These are phyloP conservation scores for Oryzaephilus surinamensis DNA, from an alignment of 1,140 invertebrate species.

Conservation along the genomic window DNA sequence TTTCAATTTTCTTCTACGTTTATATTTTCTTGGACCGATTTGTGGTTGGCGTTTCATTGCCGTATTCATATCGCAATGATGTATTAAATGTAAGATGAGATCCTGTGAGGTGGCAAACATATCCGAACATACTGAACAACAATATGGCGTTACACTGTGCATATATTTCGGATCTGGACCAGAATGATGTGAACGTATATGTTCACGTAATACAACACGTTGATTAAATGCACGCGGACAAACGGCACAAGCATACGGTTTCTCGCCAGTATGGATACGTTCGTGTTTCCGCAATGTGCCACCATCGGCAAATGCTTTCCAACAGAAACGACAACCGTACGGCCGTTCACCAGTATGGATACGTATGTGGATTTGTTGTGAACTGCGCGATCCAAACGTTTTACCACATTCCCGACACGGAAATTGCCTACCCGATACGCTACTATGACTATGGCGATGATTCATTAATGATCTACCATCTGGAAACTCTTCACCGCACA, in stretches of 20 bases:
- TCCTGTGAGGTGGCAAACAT: conserved; percentile 58
- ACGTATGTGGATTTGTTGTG: conserved; percentile 83
- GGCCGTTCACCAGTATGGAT: conserved; percentile 78
- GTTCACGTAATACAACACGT: conserved; percentile 68
- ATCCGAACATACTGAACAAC: conserved; percentile 63
- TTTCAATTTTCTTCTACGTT: conserved; percentile 61
- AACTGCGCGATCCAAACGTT: conserved; percentile 78
- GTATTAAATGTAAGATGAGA: conserved; percentile 66
- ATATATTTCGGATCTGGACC: conserved; percentile 51
- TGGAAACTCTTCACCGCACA: conserved; percentile 59
- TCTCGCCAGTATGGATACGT: conserved; percentile 92
- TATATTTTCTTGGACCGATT: conserved; percentile 67
- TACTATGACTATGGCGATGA: conserved; percentile 49
- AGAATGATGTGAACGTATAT: conserved; percentile 72
- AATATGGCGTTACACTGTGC: conserved; percentile 46
- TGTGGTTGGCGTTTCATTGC: conserved; percentile 65
- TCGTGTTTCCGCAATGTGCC: conserved; percentile 96
- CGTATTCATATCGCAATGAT: conserved; percentile 73
- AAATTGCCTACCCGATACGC: conserved; percentile 53
- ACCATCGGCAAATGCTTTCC: conserved; percentile 97
- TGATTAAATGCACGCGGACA: conserved; percentile 82
- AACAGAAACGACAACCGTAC: conserved; percentile 89
- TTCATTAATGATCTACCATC: conserved; percentile 58
- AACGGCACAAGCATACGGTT: conserved; percentile 91
- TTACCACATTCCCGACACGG: conserved; percentile 78